Conservation (phyloP, 2,797 vertebrate species). For the Anguilla megastoma region DNA sequence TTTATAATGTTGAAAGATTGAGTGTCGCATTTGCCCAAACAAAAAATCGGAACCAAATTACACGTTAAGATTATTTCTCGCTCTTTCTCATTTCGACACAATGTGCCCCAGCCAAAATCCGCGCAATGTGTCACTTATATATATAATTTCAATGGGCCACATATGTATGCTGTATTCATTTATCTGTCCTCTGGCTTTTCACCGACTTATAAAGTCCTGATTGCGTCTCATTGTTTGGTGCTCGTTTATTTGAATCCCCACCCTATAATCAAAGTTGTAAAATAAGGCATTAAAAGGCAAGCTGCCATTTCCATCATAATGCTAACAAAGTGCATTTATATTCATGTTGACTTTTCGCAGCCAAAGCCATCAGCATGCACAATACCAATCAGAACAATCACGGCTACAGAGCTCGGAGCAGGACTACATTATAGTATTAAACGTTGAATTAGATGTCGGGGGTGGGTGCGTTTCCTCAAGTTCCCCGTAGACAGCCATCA, state of each 20-base stretch:
- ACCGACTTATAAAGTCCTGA: conserved; percentile 75
- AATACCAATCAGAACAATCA: conserved; percentile 73
- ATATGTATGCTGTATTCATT: conserved; percentile 66
- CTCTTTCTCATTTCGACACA: conserved; percentile 61
- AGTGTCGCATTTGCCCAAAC: conserved; percentile 60
- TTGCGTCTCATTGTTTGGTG: conserved; percentile 75
- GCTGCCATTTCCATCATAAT: conserved; percentile 75
- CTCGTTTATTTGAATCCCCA: conserved; percentile 78
- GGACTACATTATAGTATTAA: conserved; percentile 76
- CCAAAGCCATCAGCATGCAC: conserved; percentile 69
- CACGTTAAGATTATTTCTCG: conserved; percentile 64
- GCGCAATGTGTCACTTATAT: conserved; percentile 69
- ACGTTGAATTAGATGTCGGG: conserved; percentile 65
- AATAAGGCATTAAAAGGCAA: conserved; percentile 71
- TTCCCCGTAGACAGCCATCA: conserved; percentile 69
- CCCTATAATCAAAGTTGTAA: conserved; percentile 74
- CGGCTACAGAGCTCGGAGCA: conserved; percentile 60
- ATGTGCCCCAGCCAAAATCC: conserved; percentile 58
- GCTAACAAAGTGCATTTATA: conserved; percentile 75
- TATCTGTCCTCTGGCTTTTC: conserved; percentile 74
- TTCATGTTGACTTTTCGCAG: conserved; percentile 69
- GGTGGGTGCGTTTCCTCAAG: conserved; percentile 61
- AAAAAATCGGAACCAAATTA: conserved; percentile 69
- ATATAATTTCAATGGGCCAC: conserved; percentile 67
- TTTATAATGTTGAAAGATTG: conserved; percentile 62